A percentile compares a stretch with the other conserved stretches of the same genome.
Evolutionary conservation across 2,888 invertebrate genomes (phyloP).

Genomic region (Alcis repandata): DNA sequence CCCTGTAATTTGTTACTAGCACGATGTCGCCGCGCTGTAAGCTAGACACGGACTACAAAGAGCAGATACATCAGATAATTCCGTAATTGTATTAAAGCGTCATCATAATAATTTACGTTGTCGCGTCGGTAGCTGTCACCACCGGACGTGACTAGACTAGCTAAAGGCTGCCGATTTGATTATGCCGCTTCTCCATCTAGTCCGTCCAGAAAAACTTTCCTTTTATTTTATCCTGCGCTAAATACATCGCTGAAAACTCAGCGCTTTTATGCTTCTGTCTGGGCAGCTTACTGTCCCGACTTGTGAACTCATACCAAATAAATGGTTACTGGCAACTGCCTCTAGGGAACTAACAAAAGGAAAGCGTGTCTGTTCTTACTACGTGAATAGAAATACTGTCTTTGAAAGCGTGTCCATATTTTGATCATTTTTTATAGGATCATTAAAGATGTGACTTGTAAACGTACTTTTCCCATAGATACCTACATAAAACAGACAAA

Average conservation of each 20-base stretch:
- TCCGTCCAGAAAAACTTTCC: conserved; percentile 19
- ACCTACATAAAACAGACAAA: too few species aligned
- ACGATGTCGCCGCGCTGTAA: conserved; percentile 17
- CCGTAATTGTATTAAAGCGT: conserved; percentile 43
- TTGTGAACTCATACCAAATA: conserved; percentile 18
- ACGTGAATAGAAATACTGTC: conserved; percentile 11
- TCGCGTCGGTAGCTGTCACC: conserved; percentile 36
- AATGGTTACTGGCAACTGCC: conserved; percentile 8
- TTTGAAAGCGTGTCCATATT: conserved; percentile 3
- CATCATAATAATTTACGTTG: conserved; percentile 41
- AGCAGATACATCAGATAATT: conserved; percentile 42
- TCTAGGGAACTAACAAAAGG: conserved; percentile 39
- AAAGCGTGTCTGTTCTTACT: conserved; percentile 36
- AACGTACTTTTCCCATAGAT: not conserved
- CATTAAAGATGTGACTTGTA: not conserved
- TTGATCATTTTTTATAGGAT: conserved; percentile 4
- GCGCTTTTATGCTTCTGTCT: not conserved
- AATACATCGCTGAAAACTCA: conserved; percentile 5
- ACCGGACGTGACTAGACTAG: conserved; percentile 48
- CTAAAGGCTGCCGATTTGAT: conserved; percentile 45
- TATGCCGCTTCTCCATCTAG: conserved; percentile 39
- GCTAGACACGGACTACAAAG: conserved; percentile 34
- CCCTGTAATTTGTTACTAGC: conserved; percentile 24
- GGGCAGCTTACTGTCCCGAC: conserved; percentile 12
- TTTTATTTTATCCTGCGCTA: not conserved